Evolutionary conservation across 2,888 invertebrate species (phyloP).

Genomic region (Conops quadrifasciatus): DNA sequence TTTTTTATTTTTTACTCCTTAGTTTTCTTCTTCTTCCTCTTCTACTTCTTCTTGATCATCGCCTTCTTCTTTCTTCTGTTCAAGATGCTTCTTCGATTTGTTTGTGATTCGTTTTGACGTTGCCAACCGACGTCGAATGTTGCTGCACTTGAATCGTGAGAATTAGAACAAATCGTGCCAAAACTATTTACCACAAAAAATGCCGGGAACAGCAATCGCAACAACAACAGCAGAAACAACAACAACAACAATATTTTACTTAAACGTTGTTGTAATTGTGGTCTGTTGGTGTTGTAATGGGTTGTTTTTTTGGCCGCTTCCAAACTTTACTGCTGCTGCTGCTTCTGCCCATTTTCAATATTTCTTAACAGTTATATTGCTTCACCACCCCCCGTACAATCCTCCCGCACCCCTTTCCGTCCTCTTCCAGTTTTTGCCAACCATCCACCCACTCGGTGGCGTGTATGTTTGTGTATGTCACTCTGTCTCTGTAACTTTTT

Average conservation of each 20-base stretch:
- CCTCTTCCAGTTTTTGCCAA: conserved; percentile 31
- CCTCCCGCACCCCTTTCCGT: conserved; percentile 16
- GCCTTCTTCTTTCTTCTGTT: background rate
- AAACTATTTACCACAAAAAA: conserved; percentile 53
- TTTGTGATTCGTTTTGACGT: conserved; percentile 16
- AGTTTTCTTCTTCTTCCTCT: background rate
- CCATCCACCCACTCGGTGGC: conserved; percentile 8
- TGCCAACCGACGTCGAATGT: conserved; percentile 31
- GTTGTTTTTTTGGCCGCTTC: conserved; percentile 30
- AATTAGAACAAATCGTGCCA: conserved; percentile 54
- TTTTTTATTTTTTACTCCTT: background rate
- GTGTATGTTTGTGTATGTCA: too few relatives aligned
- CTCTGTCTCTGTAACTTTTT: background rate
- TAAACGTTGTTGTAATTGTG: conserved; percentile 27
- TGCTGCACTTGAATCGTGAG: conserved; percentile 54
- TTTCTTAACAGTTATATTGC: background rate
- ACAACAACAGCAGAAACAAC: too few relatives aligned
- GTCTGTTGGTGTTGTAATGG: conserved; percentile 30
- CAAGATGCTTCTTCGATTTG: conserved; percentile 16
- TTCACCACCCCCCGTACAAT: too few relatives aligned
- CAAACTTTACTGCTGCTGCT: conserved; percentile 24
- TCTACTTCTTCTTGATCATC: background rate
- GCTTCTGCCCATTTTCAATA: conserved; percentile 30
- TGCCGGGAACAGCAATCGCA: conserved; percentile 37
- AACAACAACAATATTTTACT: conserved; percentile 47